Evolutionary conservation across 2,888 invertebrate species (phyloP).

Genomic region (Amiota communis): DNA sequence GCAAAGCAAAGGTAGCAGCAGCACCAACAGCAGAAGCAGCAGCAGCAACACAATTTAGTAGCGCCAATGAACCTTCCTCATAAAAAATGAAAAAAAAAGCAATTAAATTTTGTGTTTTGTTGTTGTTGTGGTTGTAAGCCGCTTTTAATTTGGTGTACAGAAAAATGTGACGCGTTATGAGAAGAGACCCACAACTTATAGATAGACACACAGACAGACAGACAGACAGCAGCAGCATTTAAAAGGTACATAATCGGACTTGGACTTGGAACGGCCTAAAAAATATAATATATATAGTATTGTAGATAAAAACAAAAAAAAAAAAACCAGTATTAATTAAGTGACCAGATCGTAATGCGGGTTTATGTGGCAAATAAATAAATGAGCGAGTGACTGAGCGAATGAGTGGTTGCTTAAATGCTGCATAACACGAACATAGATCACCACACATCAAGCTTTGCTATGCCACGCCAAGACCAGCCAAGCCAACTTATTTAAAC

Average conservation of each 20-base stretch:
- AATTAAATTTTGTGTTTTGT: conserved; percentile 59
- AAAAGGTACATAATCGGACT: not conserved
- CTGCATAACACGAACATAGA: conserved; percentile 30
- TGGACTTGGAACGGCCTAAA: too few relatives aligned
- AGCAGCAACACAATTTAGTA: conserved; percentile 39
- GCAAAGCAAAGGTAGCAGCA: conserved; percentile 18
- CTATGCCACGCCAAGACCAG: not conserved
- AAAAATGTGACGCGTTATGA: conserved; percentile 26
- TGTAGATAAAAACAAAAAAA: not conserved
- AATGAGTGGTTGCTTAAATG: not conserved
- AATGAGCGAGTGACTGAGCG: not conserved
- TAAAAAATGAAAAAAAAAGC: conserved; percentile 48
- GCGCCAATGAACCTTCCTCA: conserved; percentile 7
- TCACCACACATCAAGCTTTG: not conserved
- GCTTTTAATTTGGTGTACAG: conserved; percentile 41
- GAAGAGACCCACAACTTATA: conserved; percentile 4
- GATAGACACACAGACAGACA: not conserved
- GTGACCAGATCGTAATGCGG: conserved; percentile 60
- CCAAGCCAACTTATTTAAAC: too few relatives aligned
- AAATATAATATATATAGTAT: too few relatives aligned
- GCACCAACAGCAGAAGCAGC: conserved; percentile 38
- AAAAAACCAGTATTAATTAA: conserved; percentile 56
- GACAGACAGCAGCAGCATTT: too few relatives aligned
- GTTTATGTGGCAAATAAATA: conserved; percentile 57
- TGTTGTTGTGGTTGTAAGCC: conserved; percentile 47